Evolutionary conservation across 2,113 vertebrate species (phyloP), one percentile per base, ranked within the genome.

Genomic region (Neogale vison): DNA sequence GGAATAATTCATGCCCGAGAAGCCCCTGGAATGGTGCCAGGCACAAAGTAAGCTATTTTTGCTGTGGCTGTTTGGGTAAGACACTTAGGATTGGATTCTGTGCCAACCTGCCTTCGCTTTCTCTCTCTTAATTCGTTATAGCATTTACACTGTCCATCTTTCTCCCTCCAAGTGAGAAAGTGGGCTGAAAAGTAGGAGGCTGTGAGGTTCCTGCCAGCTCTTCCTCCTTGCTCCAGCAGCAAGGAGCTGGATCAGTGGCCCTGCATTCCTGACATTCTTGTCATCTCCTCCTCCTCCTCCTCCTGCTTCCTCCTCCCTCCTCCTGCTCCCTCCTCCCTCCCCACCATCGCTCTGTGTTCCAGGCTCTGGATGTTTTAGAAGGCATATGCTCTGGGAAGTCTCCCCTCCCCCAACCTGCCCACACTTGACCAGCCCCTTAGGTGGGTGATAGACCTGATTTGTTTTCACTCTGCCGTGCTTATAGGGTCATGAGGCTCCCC

Each of bases 201-300:
- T 21, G 65, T 1, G 0, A 72, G 65, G 79, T 52, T 36, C 34
- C 31, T 14, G 87, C 55, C 50, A 74, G 14, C 50, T 42, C 36
- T 57, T 15, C 55, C 26, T 17, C 7, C 8, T 42, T 5, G 42
- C 23, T 23, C 39, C 86, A 20, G 2, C 39, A 4, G 80, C 50
- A 74, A 50, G 94, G 57, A 47, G 65, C 57, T 10, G 39, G 23
- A 39, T 57, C 42, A 45, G 72, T 23, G 7, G 61, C 45, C 71
- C 76, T 31, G 52, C 89, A 63, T 95, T 97, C 63, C 90, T 88
- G 79, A 82, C 95, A 74, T 95, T 97, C 74, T 42, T 77, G 42
- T 77, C 72, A 24, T 29, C 13, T 76, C 95, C 76, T 95, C 26
- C 1, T 39, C 45, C 71, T 36, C 4, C 24, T 6, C 45, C 17